Evolutionary conservation across 2,113 vertebrate genomes (phyloP).

Genomic region (Eulemur rufifrons): DNA sequence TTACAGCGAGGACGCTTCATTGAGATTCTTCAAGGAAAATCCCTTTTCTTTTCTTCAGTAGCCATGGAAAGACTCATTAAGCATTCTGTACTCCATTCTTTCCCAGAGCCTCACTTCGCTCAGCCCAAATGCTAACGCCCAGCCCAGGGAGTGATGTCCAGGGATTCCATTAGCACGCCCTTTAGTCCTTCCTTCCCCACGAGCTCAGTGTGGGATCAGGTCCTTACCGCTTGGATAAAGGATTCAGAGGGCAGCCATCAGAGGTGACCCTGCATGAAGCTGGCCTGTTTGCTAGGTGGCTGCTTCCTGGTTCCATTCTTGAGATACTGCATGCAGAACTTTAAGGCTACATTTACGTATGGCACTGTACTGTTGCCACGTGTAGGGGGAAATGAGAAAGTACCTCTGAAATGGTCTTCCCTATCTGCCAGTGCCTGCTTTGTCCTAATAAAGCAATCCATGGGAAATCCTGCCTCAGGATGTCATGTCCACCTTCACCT

Average conservation of each 20-base stretch:
- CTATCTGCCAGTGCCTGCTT: neutral
- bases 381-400: neutral
- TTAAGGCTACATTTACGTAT: neutral
- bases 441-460: neutral
- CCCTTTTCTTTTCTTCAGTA: constrained; percentile 29
- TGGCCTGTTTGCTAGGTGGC: neutral
- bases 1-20: constrained; percentile 21
- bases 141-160: neutral
- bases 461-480: neutral
- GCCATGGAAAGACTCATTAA: constrained; percentile 53
- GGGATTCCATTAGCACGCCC: neutral
- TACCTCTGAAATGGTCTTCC: neutral
- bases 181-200: neutral
- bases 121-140: neutral
- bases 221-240: neutral
- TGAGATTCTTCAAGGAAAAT: constrained; percentile 66
- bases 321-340: neutral
- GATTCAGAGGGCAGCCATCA: neutral
- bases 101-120: constrained; percentile 35
- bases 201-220: neutral
- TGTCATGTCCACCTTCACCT: neutral
- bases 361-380: fast-evolving
- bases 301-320: neutral
- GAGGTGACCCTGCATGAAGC: neutral
- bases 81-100: constrained; percentile 24